Evolutionary conservation across 2,113 vertebrate genomes (phyloP), one percentile per base, ranked within the genome.

Genomic region (Apteryx mantelli): DNA sequence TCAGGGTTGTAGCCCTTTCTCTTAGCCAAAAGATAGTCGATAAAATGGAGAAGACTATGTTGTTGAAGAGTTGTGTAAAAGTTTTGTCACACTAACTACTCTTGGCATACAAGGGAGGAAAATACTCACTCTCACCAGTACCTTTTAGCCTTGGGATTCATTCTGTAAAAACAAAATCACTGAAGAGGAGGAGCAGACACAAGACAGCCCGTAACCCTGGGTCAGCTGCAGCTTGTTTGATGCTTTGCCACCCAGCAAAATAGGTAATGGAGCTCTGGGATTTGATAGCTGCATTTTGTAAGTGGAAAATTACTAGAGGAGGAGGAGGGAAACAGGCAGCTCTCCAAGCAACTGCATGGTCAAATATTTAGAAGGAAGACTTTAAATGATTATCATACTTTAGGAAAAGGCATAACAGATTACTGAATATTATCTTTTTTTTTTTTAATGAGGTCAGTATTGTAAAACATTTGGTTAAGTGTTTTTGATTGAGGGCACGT

Each of bases 91-190:
- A 52, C 8, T 18, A 55, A 19, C 21, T 60, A 8, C 28, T 48
- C 12, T 53, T 19, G 53, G 71, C 21, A 22, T 73, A 0, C 20
- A 2, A 32, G 11, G 5, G 28, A 3, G 1, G 16, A 34, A 21
- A 73, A 11, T 12, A n/a, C 3, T 60, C 16, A 58, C 7, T 9
- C 30, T 48, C 11, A 55, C 3, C 32, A 60, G 26, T 4, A 20
- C 9, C 19, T 36, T 7, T 40, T 40, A 63, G 61, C 19, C 36
- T 22, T 6, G 1, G 32, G 11, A 55, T 42, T 58, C 40, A 50
- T 30, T 74, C 26, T 65, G 3, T 7, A 61, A 36, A 18, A 32
- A 16, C 53, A 61, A 85, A 65, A 60, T 9, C 12, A 28, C 0
- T 2, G 65, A 56, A 55, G 13, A 52, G n/a, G 36, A 75, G 38